Evolutionary conservation across 1,140 invertebrate genomes (phyloP), one percentile per base, ranked within the genome.

Genomic region (Caenorhabditis briggsae): DNA sequence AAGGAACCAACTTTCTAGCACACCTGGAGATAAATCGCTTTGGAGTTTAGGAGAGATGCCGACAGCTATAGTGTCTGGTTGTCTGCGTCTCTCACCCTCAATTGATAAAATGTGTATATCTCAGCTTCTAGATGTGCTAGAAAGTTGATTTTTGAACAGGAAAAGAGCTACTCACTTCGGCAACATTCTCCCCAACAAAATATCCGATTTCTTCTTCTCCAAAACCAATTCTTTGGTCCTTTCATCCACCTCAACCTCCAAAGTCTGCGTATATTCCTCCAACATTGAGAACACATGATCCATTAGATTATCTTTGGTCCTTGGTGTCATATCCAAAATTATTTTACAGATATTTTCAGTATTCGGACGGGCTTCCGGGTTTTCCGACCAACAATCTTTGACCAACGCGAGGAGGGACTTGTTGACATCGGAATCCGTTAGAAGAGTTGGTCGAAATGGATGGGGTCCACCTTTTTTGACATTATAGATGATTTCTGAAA

Each of bases 291-390:
- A 88, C 7, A 90, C 87, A 82, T 89, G 89, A 82, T 90, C 89
- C 88, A 90, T 89, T 7, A 89, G 64, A 78, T 88, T 89, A 16
- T 41, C n/a, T 33, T 96, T 86, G 2, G 33, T 56, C 48, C 43
- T 64, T 11, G 46, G 78, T 33, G 25, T 65, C 61, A 55, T 84
- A 14, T 41, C 83, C 46, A 18, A 55, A 2, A 89, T 14, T 8
- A 82, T 8, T 16, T 59, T 83, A 14, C 56, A 43, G 41, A 89
- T 86, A 6, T 61, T 74, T 16, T 83, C 64, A 56, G 56, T 14
- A 11, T n/a, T 50, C 14, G 88, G 88, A 0, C 88, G 23, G 50
- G 86, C 82, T 18, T 83, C 59, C 2, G 84, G 74, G 14, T 83
- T 82, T 70, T 89, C 89, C 5, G 83, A 61, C 89, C 89, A 89